Evolutionary conservation across 2,113 vertebrate species (phyloP).

Genomic region (Aegypius monachus): DNA sequence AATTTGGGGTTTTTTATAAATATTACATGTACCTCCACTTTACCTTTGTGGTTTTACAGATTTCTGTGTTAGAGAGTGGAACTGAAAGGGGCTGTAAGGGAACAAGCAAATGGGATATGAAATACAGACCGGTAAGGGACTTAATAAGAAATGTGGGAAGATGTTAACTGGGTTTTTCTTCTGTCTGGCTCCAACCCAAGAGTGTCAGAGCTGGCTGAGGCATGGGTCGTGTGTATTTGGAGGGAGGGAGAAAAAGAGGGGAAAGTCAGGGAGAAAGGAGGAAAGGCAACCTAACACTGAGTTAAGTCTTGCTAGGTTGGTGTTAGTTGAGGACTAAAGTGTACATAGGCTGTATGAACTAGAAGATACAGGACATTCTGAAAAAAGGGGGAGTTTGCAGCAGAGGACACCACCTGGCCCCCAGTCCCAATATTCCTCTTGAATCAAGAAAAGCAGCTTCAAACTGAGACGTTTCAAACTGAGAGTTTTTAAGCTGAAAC

Average conservation of each 20-base stretch:
- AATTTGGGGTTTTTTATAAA: neutral
- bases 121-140: neutral
- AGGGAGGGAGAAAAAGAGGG: neutral
- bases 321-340: neutral
- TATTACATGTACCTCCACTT: neutral
- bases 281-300: neutral
- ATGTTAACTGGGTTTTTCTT: neutral
- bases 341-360: neutral
- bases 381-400: neutral
- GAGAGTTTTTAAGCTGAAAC: neutral
- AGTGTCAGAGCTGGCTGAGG: neutral
- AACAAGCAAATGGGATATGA: neutral
- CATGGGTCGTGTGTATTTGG: neutral
- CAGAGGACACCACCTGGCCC: neutral
- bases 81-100: neutral
- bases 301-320: neutral
- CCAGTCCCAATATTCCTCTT: neutral
- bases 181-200: neutral
- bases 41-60: neutral
- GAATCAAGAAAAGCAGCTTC: neutral
- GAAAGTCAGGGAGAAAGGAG: neutral
- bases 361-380: neutral
- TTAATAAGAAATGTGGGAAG: neutral
- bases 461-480: neutral
- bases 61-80: neutral